These are phyloP conservation scores for Malurus melanocephalus DNA, from an alignment of 2,113 vertebrate genomes.

Conservation along the genomic window DNA sequence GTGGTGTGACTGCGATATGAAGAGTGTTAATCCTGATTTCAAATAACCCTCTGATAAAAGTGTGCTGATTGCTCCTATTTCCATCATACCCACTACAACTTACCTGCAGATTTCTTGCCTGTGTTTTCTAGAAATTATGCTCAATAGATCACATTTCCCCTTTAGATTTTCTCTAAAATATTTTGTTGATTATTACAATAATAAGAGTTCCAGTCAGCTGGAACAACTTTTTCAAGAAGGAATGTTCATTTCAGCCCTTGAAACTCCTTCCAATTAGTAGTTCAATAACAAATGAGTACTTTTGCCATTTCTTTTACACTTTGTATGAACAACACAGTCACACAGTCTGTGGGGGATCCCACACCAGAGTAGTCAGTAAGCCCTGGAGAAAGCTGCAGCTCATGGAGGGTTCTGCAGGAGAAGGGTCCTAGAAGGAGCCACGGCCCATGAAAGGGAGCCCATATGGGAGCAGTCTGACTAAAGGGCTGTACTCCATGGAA, in stretches of 20 bases:
- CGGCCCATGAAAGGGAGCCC: rapidly evolving
- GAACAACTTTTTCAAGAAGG: neutral
- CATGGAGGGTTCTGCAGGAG: neutral
- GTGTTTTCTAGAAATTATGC: neutral
- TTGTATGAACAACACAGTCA: neutral
- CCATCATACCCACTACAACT: neutral
- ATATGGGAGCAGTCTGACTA: neutral
- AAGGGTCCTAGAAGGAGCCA: neutral
- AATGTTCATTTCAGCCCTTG: neutral
- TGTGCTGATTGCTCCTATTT: neutral
- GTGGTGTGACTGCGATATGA: neutral
- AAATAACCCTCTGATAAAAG: neutral
- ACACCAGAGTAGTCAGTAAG: neutral
- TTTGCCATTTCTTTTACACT: neutral
- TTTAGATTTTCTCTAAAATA: neutral
- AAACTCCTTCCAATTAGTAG: neutral
- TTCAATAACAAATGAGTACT: neutral
- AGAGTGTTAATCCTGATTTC: conserved; percentile 34
- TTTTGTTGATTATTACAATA: neutral
- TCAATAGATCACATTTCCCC: neutral
- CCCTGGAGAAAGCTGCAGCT: neutral
- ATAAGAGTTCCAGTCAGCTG: neutral
- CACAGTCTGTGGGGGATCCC: neutral
- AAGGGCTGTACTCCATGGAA: neutral
- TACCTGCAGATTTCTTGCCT: neutral